Conservation (phyloP, 2,797 vertebrate genomes). For the Podarcis siculus region DNA sequence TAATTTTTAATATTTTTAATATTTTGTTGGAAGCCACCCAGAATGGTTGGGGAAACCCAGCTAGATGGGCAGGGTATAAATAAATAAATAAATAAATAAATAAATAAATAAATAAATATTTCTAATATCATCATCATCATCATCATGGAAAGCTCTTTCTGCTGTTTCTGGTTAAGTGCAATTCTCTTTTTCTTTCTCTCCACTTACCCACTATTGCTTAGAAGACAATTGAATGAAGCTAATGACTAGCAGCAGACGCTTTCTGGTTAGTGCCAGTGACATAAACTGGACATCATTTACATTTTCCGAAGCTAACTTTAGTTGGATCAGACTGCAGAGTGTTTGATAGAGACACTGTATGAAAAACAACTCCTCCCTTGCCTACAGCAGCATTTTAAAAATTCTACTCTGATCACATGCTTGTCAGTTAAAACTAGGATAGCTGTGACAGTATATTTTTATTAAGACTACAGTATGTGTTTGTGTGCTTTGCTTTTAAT, state of each 20-base stretch:
- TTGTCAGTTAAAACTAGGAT: conserved; percentile 40
- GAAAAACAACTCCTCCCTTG: not conserved
- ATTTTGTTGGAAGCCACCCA: too few species aligned
- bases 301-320: not conserved
- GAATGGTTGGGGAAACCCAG: too few species aligned
- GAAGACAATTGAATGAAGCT: not conserved
- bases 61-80: not conserved
- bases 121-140: too few species aligned
- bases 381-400: not conserved
- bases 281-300: not conserved
- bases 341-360: not conserved
- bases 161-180: not conserved
- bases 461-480: conserved; percentile 19
- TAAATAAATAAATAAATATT: too few species aligned
- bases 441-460: conserved; percentile 53
- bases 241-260: not conserved
- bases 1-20: not conserved
- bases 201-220: not conserved
- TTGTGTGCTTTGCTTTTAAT: conserved; percentile 49
- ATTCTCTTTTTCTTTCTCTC: not conserved
- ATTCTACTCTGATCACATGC: not conserved
- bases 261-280: not conserved
- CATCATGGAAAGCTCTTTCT: not conserved
- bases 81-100: too few species aligned
- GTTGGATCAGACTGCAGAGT: not conserved